Conservation (phyloP, 2,888 invertebrate genomes). For the Drosophila neotestacea region DNA sequence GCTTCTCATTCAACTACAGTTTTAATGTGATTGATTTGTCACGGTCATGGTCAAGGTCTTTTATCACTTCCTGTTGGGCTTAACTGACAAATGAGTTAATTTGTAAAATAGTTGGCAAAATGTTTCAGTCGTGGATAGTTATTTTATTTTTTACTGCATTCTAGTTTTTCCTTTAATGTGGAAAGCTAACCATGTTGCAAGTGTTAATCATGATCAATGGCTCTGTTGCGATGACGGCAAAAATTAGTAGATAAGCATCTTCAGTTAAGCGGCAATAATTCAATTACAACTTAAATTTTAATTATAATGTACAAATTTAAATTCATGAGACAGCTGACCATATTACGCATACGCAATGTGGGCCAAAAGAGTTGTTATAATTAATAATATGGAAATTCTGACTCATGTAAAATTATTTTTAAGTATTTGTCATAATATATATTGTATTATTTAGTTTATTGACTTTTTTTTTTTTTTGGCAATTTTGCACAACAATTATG, state of each 20-base stretch:
- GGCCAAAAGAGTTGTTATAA: background rate
- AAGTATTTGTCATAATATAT: constrained; percentile 9
- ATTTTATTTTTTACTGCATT: background rate
- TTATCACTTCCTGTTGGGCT: constrained; percentile 1
- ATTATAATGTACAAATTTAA: constrained; percentile 2
- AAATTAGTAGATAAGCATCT: constrained; percentile 18
- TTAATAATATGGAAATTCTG: background rate
- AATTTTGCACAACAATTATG: constrained; percentile 67
- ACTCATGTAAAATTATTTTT: constrained; percentile 2
- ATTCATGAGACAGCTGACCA: background rate
- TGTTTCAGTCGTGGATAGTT: background rate
- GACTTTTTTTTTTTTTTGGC: constrained; percentile 46
- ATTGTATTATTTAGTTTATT: constrained; percentile 18
- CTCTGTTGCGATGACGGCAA: constrained; percentile 14
- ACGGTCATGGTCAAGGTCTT: constrained; percentile 21
- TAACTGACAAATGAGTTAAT: background rate
- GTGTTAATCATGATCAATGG: constrained; percentile 30
- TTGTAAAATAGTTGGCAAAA: background rate
- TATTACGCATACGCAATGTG: constrained; percentile 20
- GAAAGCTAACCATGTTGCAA: constrained; percentile 3
- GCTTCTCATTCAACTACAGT: constrained; percentile 1
- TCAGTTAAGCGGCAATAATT: constrained; percentile 4
- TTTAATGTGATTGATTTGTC: constrained; percentile 20
- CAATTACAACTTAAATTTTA: background rate
- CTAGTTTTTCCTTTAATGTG: background rate